phyloP scores from a whole-genome alignment of 2,113 vertebrate genomes.

The Protobothrops flavoviridis region DNA sequence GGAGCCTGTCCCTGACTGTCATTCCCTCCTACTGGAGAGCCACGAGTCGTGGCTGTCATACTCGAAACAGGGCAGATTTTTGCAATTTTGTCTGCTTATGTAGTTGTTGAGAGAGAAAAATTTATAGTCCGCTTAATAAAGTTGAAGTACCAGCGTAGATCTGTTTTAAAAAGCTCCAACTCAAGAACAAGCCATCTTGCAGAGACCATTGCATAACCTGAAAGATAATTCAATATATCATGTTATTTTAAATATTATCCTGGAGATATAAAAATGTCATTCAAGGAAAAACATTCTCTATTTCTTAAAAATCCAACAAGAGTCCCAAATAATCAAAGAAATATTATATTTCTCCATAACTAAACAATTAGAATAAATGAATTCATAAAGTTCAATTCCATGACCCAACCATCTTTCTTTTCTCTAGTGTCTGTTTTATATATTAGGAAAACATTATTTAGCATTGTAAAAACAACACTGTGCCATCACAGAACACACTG shows the following conservation, averaged over 20 bases:
- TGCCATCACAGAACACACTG: background rate
- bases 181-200: conserved; percentile 92
- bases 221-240: conserved; percentile 7
- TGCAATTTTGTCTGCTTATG: conserved; percentile 99
- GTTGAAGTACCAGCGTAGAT: conserved; percentile 89
- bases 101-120: conserved; percentile 93
- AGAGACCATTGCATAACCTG: conserved; percentile 99
- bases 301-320: background rate
- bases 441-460: background rate
- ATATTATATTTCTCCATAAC: background rate
- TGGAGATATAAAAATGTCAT: background rate
- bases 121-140: conserved; percentile 96
- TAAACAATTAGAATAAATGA: background rate
- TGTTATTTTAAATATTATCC: background rate
- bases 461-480: background rate
- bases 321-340: background rate
- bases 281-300: background rate
- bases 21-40: conserved; percentile 99
- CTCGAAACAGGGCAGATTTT: conserved; percentile 99
- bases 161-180: conserved; percentile 94
- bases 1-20: conserved; percentile 98
- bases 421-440: background rate
- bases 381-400: background rate
- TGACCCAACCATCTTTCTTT: background rate
- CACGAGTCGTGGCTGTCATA: conserved; percentile 99